These are phyloP conservation scores for Siniperca undulata DNA, from an alignment of 2,797 vertebrate genomes.

Conservation along the genomic window DNA sequence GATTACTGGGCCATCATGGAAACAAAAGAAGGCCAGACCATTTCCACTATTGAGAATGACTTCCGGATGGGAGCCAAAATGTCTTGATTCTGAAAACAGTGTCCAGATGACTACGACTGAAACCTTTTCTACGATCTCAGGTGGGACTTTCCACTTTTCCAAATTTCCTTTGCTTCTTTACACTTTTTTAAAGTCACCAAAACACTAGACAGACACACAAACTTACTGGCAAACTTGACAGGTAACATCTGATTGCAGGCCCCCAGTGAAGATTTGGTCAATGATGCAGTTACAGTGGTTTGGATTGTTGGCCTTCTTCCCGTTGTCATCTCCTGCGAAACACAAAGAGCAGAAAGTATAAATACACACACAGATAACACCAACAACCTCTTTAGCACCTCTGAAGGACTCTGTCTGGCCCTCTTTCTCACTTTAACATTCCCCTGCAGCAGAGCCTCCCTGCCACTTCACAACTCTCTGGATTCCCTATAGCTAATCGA, in stretches of 20 bases:
- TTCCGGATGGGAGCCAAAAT: too few relatives aligned
- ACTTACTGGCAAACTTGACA: slow-evolving; percentile 99
- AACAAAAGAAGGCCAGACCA: too few relatives aligned
- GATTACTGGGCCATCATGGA: too few relatives aligned
- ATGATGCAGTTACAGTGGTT: slow-evolving; percentile 99
- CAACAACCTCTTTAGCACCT: slow-evolving; percentile 54
- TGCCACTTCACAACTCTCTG: slow-evolving; percentile 49
- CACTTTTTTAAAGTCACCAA: background rate
- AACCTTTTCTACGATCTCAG: background rate
- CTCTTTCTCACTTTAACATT: slow-evolving; percentile 46
- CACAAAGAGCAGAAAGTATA: slow-evolving; percentile 44
- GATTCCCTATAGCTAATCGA: slow-evolving; percentile 54
- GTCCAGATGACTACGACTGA: too few relatives aligned
- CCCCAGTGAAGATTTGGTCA: slow-evolving; percentile 98
- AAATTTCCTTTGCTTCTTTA: background rate
- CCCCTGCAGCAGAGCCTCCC: slow-evolving; percentile 45
- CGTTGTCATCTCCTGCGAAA: slow-evolving; percentile 92
- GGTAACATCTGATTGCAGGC: slow-evolving; percentile 97
- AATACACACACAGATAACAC: slow-evolving; percentile 52
- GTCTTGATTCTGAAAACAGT: too few relatives aligned
- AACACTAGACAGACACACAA: slow-evolving; percentile 15
- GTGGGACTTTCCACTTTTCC: background rate
- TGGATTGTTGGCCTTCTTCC: slow-evolving; percentile 98
- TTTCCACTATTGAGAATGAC: too few relatives aligned
- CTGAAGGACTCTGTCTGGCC: slow-evolving; percentile 47